Evolutionary conservation across 1,140 invertebrate genomes (phyloP).

Genomic region (Apolygus lucorum): DNA sequence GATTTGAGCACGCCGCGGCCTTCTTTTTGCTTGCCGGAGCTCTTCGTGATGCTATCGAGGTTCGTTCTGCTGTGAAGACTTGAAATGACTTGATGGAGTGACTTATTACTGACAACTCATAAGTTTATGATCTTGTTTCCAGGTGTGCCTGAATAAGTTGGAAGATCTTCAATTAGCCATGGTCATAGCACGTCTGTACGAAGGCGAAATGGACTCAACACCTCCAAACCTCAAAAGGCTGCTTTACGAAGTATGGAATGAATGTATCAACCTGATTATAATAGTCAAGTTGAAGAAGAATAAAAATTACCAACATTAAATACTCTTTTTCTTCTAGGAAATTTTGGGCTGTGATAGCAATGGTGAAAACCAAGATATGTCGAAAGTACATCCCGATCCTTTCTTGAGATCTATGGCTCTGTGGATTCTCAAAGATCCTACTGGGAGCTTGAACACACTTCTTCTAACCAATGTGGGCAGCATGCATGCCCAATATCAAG

Average conservation of each 20-base stretch:
- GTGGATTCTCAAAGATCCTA: conserved; percentile 92
- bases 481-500: conserved; percentile 62
- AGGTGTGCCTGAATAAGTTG: conserved; percentile 82
- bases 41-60: conserved; percentile 89
- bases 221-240: conserved; percentile 65
- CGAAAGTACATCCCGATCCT: conserved; percentile 80
- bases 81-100: too few relatives aligned
- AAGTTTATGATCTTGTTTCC: too few relatives aligned
- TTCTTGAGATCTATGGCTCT: conserved; percentile 95
- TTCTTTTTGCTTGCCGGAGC: conserved; percentile 93
- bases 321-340: conserved; percentile 33
- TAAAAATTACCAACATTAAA: too few relatives aligned
- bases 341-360: conserved; percentile 53
- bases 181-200: conserved; percentile 85
- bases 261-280: not conserved
- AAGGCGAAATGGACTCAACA: conserved; percentile 62
- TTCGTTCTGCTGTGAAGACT: too few relatives aligned
- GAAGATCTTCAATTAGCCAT: conserved; percentile 95
- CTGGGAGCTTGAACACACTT: conserved; percentile 79
- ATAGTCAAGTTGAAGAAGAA: not conserved
- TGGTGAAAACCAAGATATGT: conserved; percentile 58
- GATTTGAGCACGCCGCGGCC: conserved; percentile 87
- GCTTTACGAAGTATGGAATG: conserved; percentile 57
- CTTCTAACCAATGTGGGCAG: conserved; percentile 74
- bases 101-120: too few relatives aligned